Percentiles rank a stretch among this genome's conserved stretches.
These are phyloP conservation scores for Eulemur rufifrons DNA, from an alignment of 2,113 vertebrate species.

Conservation along the genomic window DNA sequence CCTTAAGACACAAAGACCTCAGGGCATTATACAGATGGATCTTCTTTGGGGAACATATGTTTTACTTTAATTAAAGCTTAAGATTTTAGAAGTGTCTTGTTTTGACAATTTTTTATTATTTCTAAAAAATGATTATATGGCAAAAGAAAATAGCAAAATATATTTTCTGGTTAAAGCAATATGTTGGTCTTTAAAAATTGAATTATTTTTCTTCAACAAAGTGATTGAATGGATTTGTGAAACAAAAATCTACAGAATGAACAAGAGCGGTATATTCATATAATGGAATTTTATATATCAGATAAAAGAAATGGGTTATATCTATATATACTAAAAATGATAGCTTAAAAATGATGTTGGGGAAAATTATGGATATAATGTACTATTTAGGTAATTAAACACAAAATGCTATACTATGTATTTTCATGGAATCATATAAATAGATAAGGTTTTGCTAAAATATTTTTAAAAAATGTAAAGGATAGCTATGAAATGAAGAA, in stretches of 20 bases:
- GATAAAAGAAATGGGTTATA: not conserved
- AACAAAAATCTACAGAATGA: not conserved
- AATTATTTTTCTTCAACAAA: not conserved
- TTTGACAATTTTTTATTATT: constrained; percentile 25
- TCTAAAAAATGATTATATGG: not conserved
- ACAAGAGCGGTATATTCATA: not conserved
- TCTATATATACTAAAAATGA: not conserved
- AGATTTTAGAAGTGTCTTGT: constrained; percentile 19
- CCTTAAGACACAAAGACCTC: not conserved
- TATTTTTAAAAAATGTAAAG: not conserved
- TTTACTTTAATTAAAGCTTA: not conserved
- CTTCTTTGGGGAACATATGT: not conserved
- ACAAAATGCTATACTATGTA: not conserved
- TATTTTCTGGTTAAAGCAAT: not conserved
- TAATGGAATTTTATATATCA: not conserved
- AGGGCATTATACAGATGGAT: not conserved
- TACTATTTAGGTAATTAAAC: not conserved
- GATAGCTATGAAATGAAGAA: not conserved
- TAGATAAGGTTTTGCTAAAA: not conserved
- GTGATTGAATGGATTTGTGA: not conserved
- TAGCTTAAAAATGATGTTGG: not conserved
- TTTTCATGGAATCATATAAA: not conserved
- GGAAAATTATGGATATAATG: not conserved
- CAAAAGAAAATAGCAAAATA: not conserved
- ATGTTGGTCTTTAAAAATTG: not conserved